A percentile compares a stretch with the other conserved stretches of the same genome.
Conservation (phyloP, 1,140 invertebrate species). For the Maconellicoccus hirsutus region DNA sequence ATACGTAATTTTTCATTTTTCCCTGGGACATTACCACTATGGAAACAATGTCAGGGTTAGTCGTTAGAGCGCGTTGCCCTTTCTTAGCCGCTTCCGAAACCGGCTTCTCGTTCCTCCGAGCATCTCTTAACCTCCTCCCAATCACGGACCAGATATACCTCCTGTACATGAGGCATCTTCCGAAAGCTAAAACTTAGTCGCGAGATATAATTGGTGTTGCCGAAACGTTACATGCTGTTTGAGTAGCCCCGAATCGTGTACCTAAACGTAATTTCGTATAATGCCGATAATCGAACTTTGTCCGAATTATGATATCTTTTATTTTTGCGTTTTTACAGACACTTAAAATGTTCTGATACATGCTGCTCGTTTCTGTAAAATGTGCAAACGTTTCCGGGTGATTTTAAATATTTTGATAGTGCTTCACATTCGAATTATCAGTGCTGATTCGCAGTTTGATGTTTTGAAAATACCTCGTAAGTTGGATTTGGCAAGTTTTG, state of each 20-base stretch:
- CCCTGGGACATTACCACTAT: slow-evolving; percentile 19
- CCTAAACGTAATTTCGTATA: neutral
- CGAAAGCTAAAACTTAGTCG: slow-evolving; percentile 15
- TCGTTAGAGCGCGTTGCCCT: slow-evolving; percentile 19
- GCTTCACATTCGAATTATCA: slow-evolving; percentile 13
- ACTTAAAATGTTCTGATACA: slow-evolving; percentile 18
- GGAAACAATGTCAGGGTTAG: slow-evolving; percentile 21
- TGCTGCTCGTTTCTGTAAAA: slow-evolving; percentile 17
- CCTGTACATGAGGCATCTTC: slow-evolving; percentile 6
- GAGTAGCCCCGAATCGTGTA: neutral
- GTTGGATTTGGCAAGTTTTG: neutral
- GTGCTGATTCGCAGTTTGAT: slow-evolving; percentile 12
- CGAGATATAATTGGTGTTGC: neutral
- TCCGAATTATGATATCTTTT: neutral
- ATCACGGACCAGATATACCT: slow-evolving; percentile 12
- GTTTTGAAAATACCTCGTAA: neutral
- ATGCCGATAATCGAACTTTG: slow-evolving; percentile 2
- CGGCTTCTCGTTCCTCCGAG: slow-evolving; percentile 19
- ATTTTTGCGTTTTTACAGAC: slow-evolving; percentile 20
- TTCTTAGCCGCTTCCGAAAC: slow-evolving; percentile 18
- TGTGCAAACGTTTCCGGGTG: slow-evolving; percentile 17
- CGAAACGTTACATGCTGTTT: neutral
- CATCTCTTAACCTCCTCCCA: slow-evolving; percentile 17
- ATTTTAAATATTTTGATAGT: slow-evolving; percentile 17
- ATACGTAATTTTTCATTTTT: slow-evolving; percentile 21